A percentile compares a stretch with the other conserved stretches of the same genome.
phyloP scores from a whole-genome alignment of 1,140 invertebrate genomes.

The Octopus sinensis region DNA sequence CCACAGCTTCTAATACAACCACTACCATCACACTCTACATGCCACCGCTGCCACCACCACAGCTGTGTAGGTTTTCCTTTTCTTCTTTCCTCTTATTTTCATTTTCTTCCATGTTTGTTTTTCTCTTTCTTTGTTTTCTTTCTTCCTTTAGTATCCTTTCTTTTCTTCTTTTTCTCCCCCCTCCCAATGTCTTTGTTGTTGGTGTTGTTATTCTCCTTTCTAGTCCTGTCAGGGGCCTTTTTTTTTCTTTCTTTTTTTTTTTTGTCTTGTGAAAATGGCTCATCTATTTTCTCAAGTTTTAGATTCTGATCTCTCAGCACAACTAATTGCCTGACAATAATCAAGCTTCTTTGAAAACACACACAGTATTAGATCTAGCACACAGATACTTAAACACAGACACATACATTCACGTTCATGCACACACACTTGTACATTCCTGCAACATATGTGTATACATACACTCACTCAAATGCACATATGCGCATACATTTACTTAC shows the following conservation, averaged over 20 bases:
- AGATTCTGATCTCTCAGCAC: too few species aligned
- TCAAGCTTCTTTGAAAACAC: too few species aligned
- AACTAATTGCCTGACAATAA: too few species aligned
- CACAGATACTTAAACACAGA: too few species aligned
- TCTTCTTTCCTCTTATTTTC: background rate
- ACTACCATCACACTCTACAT: conserved; percentile 14
- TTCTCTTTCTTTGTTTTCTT: background rate
- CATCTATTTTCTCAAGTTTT: too few species aligned
- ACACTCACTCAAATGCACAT: too few species aligned
- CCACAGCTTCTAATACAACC: background rate
- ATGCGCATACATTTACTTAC: too few species aligned
- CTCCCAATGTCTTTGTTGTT: background rate
- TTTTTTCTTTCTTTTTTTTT: background rate
- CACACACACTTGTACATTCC: too few species aligned
- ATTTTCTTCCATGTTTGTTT: background rate
- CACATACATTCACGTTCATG: too few species aligned
- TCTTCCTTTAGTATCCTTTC: background rate
- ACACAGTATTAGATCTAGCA: too few species aligned
- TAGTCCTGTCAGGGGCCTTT: background rate
- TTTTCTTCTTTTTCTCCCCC: background rate
- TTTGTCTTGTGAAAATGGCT: background rate
- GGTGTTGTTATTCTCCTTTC: background rate
- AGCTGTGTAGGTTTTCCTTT: background rate
- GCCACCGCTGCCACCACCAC: background rate
- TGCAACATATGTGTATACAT: too few species aligned